Percentiles rank a stretch among this genome's conserved stretches.
These are phyloP conservation scores for Microtus oregoni DNA, from an alignment of 2,113 vertebrate genomes.

Conservation along the genomic window DNA sequence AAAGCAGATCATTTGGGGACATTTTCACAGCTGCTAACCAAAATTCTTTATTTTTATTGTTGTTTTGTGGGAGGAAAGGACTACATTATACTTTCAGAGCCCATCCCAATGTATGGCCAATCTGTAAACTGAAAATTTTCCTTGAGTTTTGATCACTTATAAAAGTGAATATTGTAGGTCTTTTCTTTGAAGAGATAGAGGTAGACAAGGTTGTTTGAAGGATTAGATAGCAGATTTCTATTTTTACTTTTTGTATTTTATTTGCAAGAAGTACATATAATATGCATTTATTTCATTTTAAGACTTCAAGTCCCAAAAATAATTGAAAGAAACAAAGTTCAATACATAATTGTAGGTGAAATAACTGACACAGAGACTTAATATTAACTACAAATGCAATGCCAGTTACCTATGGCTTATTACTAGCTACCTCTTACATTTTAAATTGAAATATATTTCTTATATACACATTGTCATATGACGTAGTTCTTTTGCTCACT, in stretches of 20 bases:
- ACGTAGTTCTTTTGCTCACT: too few relatives aligned
- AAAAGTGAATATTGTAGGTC: background rate
- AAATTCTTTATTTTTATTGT: background rate
- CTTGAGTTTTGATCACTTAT: background rate
- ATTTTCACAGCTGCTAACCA: background rate
- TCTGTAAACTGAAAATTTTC: too few relatives aligned
- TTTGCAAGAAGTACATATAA: background rate
- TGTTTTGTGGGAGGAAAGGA: background rate
- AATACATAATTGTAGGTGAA: background rate
- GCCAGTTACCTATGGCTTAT: too few relatives aligned
- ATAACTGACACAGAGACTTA: too few relatives aligned
- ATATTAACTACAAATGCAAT: too few relatives aligned
- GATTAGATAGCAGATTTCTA: background rate
- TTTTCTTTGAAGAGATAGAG: background rate
- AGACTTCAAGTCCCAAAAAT: background rate
- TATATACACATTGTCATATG: too few relatives aligned
- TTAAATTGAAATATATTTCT: too few relatives aligned
- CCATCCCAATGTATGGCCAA: background rate
- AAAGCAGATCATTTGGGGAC: background rate
- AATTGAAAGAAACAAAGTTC: background rate
- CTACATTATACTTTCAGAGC: background rate
- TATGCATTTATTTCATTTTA: background rate
- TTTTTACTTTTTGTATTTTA: background rate
- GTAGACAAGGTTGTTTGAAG: background rate
- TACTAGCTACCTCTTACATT: too few relatives aligned